A percentile compares a stretch with the other conserved stretches of the same genome.
These are phyloP conservation scores for Spea hammondii DNA, from an alignment of 2,797 vertebrate species.

Conservation along the genomic window DNA sequence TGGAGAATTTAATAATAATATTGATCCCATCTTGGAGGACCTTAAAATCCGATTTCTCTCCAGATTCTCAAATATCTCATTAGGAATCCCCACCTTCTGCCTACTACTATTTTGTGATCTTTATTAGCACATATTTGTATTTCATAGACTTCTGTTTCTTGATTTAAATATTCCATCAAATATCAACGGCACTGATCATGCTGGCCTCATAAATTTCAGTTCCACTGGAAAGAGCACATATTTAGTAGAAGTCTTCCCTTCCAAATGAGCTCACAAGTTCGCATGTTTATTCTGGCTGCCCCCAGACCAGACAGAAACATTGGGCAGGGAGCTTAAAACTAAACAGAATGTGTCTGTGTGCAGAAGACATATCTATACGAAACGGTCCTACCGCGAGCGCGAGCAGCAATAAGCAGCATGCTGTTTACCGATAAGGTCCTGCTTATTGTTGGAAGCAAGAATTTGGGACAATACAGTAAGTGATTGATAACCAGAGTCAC, in stretches of 20 bases:
- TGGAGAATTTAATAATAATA: no score
- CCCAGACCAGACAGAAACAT: constrained; percentile 47
- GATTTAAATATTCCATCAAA: no score
- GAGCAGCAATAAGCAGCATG: constrained; percentile 15
- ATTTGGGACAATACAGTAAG: not conserved
- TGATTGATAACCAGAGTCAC: no score
- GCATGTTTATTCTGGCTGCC: constrained; percentile 45
- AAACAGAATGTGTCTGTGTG: constrained; percentile 52
- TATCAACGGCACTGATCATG: constrained; percentile 13
- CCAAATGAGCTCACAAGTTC: constrained; percentile 44
- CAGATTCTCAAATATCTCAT: no score
- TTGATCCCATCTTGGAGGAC: no score
- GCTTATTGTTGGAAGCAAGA: constrained; percentile 34
- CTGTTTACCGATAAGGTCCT: constrained; percentile 25
- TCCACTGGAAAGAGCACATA: constrained; percentile 31
- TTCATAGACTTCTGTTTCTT: no score
- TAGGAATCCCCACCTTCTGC: no score
- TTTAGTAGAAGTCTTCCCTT: constrained; percentile 32
- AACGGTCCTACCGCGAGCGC: constrained; percentile 48
- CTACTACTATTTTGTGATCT: no score
- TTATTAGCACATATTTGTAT: no score
- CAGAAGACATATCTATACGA: constrained; percentile 43
- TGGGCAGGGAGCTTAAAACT: constrained; percentile 35
- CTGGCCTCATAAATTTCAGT: constrained; percentile 32
- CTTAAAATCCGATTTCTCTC: no score